Evolutionary conservation across 2,888 invertebrate genomes (phyloP).

Genomic region (Acrocyrtus sp.): DNA sequence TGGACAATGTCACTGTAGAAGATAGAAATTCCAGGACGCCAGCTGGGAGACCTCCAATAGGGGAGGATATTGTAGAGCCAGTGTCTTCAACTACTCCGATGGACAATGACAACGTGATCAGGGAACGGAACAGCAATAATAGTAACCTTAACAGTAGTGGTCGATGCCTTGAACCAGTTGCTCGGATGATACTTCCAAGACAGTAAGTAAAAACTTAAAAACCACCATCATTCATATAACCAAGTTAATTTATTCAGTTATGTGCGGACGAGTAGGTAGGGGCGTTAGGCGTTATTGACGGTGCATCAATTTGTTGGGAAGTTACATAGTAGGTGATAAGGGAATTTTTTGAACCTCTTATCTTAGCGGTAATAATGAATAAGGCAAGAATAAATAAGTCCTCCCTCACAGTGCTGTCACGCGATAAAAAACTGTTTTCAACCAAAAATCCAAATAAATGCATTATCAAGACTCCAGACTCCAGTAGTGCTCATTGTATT

Average conservation of each 20-base stretch:
- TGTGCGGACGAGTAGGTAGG: no score
- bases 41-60: slow-evolving; percentile 3
- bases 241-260: neutral
- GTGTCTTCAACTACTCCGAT: slow-evolving; percentile 20
- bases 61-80: slow-evolving; percentile 44
- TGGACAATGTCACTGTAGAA: slow-evolving; percentile 18
- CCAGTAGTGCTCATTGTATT: no score
- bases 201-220: slow-evolving; percentile 22
- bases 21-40: slow-evolving; percentile 16
- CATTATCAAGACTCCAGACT: no score
- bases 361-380: no score
- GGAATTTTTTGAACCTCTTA: no score
- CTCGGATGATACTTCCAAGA: slow-evolving; percentile 36
- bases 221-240: neutral
- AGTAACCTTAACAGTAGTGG: slow-evolving; percentile 16
- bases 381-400: no score
- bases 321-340: no score
- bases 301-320: no score
- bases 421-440: no score
- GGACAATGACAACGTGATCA: slow-evolving; percentile 30
- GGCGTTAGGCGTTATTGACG: no score
- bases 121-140: slow-evolving; percentile 18
- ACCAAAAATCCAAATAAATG: no score
- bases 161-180: slow-evolving; percentile 35
- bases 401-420: no score